phyloP scores from a whole-genome alignment of 1,140 invertebrate genomes.

The Phocides pigmalion region DNA sequence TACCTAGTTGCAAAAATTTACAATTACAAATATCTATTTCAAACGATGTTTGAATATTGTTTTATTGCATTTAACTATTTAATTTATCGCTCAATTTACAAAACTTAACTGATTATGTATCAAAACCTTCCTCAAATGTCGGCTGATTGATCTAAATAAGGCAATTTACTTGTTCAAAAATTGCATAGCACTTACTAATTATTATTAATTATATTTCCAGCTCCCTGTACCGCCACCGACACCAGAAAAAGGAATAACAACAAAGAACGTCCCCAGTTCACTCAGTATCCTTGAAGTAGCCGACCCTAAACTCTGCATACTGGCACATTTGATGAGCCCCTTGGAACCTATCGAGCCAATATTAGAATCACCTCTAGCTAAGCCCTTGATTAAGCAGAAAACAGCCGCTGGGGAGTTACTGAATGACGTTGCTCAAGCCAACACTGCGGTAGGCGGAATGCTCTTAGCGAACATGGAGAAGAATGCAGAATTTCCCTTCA shows the following conservation, averaged over 20 bases:
- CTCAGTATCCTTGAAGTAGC: constrained; percentile 92
- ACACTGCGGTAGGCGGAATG: constrained; percentile 91
- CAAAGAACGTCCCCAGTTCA: constrained; percentile 84
- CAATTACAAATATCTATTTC: too few relatives aligned
- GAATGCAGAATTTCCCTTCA: constrained; percentile 95
- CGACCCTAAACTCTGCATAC: constrained; percentile 93
- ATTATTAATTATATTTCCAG: constrained; percentile 53
- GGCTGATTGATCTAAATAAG: too few relatives aligned
- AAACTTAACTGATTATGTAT: too few relatives aligned
- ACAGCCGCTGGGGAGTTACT: constrained; percentile 90
- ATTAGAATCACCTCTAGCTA: constrained; percentile 91
- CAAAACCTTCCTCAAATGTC: too few relatives aligned
- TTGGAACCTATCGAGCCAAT: constrained; percentile 92
- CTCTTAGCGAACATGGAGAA: constrained; percentile 94
- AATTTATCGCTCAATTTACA: too few relatives aligned
- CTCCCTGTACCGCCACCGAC: constrained; percentile 82
- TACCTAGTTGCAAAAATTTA: too few relatives aligned
- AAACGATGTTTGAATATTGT: too few relatives aligned
- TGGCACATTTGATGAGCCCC: constrained; percentile 94
- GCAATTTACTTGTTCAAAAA: too few relatives aligned
- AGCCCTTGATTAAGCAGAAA: constrained; percentile 90
- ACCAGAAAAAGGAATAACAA: constrained; percentile 85
- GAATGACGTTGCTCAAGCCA: constrained; percentile 88
- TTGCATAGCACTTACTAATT: neutral
- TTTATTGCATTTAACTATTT: too few relatives aligned